Evolutionary conservation across 2,888 invertebrate species (phyloP).

Genomic region (Ophraella communa): DNA sequence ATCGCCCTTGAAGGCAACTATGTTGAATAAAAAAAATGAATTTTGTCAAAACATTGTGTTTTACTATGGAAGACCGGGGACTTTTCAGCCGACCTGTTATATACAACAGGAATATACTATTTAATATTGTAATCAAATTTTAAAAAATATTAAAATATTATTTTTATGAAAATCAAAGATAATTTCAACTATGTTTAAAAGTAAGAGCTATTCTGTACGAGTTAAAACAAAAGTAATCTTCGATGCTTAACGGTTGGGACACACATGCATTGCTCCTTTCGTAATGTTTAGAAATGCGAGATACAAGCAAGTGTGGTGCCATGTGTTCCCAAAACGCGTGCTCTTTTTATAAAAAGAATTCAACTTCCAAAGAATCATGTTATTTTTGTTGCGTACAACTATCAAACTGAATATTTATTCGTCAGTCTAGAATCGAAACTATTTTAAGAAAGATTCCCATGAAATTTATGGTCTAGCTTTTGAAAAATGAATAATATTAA

Average conservation of each 20-base stretch:
- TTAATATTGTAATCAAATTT: too few species aligned
- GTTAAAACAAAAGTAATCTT: not conserved
- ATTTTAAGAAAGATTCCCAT: not conserved
- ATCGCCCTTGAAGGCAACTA: too few species aligned
- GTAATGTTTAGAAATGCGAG: not conserved
- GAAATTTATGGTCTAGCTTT: not conserved
- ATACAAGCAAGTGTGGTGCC: not conserved
- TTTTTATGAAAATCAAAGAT: too few species aligned
- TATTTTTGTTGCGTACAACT: not conserved
- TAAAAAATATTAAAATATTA: too few species aligned
- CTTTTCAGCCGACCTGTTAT: too few species aligned
- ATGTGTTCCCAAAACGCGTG: not conserved
- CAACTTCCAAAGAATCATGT: not conserved
- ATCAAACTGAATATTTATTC: not conserved
- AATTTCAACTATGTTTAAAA: too few species aligned
- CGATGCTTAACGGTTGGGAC: not conserved
- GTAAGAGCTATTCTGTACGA: too few species aligned
- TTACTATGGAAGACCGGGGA: too few species aligned
- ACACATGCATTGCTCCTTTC: not conserved
- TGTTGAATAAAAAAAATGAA: too few species aligned
- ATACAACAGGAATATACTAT: too few species aligned
- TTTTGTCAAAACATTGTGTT: too few species aligned
- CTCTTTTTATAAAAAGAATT: not conserved
- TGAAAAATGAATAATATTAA: too few species aligned
- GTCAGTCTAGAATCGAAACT: not conserved